Evolutionary conservation across 2,888 invertebrate species (phyloP).

Genomic region (Lycocerus yunnanus): DNA sequence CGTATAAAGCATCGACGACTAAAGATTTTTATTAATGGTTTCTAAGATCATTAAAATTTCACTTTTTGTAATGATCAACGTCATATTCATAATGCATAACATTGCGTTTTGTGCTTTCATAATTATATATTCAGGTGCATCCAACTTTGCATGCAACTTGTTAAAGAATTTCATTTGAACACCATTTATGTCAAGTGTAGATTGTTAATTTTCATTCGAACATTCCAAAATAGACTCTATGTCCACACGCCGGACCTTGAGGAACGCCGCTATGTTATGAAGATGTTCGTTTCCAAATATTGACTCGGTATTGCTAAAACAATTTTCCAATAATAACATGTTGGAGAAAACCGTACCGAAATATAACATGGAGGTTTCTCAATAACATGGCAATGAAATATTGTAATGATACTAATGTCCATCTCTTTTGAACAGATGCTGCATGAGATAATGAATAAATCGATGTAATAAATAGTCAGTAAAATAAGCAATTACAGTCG

Average conservation of each 20-base stretch:
- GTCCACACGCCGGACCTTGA: not conserved
- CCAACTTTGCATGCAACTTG: constrained; percentile 2
- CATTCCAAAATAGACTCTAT: not conserved
- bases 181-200: not conserved
- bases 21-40: not conserved
- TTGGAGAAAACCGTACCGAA: not conserved
- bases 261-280: not conserved
- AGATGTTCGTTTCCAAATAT: too few relatives aligned
- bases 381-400: not conserved
- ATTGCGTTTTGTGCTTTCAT: not conserved
- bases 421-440: not conserved
- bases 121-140: constrained; percentile 4
- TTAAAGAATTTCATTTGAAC: not conserved
- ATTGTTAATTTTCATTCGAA: not conserved
- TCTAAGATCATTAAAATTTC: not conserved
- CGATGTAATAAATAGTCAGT: not conserved
- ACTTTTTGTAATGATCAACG: not conserved
- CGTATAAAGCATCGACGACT: not conserved
- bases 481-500: not conserved
- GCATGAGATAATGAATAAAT: not conserved
- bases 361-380: too few relatives aligned
- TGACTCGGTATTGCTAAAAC: too few relatives aligned
- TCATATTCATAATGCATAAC: not conserved
- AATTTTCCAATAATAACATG: too few relatives aligned
- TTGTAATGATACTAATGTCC: not conserved